Percentiles rank a stretch among this genome's conserved stretches.
These are phyloP conservation scores for Scaptomyza graminum DNA, from an alignment of 1,140 invertebrate species.

Conservation along the genomic window DNA sequence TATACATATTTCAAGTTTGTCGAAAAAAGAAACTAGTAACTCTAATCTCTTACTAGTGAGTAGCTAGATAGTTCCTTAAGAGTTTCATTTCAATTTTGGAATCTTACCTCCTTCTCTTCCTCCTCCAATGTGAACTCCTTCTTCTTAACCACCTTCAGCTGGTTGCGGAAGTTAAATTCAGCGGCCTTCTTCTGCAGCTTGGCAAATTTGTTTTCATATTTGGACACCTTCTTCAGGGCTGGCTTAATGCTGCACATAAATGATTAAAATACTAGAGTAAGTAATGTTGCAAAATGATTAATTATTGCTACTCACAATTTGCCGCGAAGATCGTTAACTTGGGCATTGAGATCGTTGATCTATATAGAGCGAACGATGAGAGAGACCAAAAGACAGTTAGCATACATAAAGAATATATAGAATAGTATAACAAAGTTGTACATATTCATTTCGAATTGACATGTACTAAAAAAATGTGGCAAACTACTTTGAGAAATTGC, in stretches of 20 bases:
- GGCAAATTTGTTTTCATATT: conserved; percentile 99
- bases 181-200: conserved; percentile 98
- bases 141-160: conserved; percentile 99
- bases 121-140: conserved; percentile 99
- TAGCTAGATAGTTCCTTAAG: background rate
- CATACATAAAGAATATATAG: background rate
- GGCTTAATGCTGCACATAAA: conserved; percentile 93
- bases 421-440: background rate
- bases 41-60: background rate
- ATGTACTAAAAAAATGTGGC: conserved; percentile 33
- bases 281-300: background rate
- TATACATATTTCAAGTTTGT: background rate
- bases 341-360: conserved; percentile 99
- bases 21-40: too few relatives aligned
- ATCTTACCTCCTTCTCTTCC: conserved; percentile 95
- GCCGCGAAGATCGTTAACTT: conserved; percentile 99
- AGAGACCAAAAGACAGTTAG: conserved; percentile 34
- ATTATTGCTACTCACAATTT: conserved; percentile 99
- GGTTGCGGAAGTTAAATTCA: conserved; percentile 99
- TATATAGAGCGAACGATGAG: conserved; percentile 83
- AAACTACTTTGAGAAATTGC: conserved; percentile 39
- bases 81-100: background rate
- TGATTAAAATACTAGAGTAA: background rate
- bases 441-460: conserved; percentile 31
- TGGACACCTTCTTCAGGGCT: conserved; percentile 99